Evolutionary conservation across 2,888 invertebrate genomes (phyloP), one percentile per base, ranked within the genome.

Genomic region (Drosophila acutilabella): DNA sequence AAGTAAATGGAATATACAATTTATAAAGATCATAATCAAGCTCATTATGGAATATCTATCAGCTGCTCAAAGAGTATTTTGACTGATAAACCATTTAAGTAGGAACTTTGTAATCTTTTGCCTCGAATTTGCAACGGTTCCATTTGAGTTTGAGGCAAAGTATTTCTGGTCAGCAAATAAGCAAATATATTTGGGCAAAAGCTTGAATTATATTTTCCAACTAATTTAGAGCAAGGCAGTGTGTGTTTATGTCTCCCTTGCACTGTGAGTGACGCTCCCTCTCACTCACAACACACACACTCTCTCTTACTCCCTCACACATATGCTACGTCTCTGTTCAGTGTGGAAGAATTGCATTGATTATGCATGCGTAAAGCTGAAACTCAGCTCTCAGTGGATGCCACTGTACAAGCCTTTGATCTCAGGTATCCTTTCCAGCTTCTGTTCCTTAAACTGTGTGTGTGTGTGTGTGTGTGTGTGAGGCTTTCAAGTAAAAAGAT

Each of bases 341-440:
- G 23, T 58, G 41, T 41, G 48, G 62, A 68, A 86, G 80, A 88
- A 88, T 81, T 84, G 83, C 89, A 89, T 84, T 84, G 89, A 84
- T 87, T 84, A 89, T 84, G 83, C 83, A 84, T 84, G 83, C 89
- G 83, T 84, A 84, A 84, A 78, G 79, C 79, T 73, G 54, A 74
- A 84, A 80, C 70, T 79, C 52, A 56, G 75, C 40, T 58, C 64
- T 74, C 57, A 30, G 68, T 68, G 62, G 62, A 41, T 57, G 64
- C 44, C 42, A 16, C 67, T 64, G 13, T 61, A 47, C 52, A 30
- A 62, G 59, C 73, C 69, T 80, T 67, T 82, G 87, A 81, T 73
- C 81, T 73, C 71, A 54, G 44, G 64, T 45, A 60, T 54, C 64
- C 74, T 62, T 73, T 62, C n/a, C 67, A 33, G 30, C 47, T 56